Conservation (phyloP, 2,113 vertebrate species). For the Notiomystis cincta region DNA sequence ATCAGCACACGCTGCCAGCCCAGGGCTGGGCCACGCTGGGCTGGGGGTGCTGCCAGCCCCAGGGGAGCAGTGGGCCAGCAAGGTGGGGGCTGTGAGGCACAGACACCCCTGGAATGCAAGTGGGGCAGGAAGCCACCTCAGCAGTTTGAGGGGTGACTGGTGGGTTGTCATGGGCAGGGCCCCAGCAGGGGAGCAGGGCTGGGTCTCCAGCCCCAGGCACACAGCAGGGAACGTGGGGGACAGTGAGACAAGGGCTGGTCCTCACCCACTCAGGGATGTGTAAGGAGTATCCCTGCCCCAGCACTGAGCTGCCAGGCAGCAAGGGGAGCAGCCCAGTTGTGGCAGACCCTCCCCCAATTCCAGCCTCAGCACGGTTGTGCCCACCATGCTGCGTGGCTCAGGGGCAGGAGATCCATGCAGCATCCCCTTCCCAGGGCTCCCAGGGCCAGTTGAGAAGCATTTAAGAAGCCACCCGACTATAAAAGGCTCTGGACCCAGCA, state of each 20-base stretch:
- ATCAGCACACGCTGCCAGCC: background rate
- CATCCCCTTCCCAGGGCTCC: background rate
- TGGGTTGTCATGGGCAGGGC: background rate
- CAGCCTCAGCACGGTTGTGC: rapidly evolving
- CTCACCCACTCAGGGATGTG: background rate
- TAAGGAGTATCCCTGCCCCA: background rate
- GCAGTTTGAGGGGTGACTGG: background rate
- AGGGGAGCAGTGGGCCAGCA: background rate
- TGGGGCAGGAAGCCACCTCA: rapidly evolving
- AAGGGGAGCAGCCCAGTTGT: background rate
- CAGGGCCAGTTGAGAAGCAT: background rate
- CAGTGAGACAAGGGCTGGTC: background rate
- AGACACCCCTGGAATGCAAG: rapidly evolving
- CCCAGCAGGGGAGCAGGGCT: background rate
- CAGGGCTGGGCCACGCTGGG: rapidly evolving
- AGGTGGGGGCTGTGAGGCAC: background rate
- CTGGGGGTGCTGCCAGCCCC: background rate
- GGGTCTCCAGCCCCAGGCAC: background rate
- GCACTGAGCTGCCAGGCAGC: background rate
- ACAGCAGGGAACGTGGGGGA: background rate
- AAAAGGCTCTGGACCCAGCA: background rate
- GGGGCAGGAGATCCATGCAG: background rate
- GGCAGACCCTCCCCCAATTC: background rate
- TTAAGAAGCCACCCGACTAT: background rate
- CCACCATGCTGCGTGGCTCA: rapidly evolving